Evolutionary conservation across 2,797 vertebrate genomes (phyloP), one percentile per base, ranked within the genome.

Genomic region (Sebastes aleutianus): DNA sequence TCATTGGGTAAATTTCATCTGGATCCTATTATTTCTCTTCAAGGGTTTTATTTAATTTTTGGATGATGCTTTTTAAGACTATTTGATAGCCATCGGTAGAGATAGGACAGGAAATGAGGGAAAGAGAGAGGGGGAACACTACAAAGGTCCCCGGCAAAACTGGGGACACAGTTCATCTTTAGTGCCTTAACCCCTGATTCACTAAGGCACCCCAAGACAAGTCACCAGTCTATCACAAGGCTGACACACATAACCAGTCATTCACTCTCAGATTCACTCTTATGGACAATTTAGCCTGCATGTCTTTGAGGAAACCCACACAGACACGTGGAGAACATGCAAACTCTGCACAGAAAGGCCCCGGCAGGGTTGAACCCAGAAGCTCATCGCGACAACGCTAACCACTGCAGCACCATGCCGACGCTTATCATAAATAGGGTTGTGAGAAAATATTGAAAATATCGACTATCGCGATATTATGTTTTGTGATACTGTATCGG

Each of bases 61-160:
- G 1, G 39, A 43, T 43, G 13, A 43, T 39, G 31, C 31, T 24
- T 65, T 65, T 43, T 39, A 29, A 29, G 29, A 29, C 62, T 24
- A 3, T 24, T 65, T 39, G 63, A 65, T 39, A 39, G 8, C 13
- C n/a, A 36, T 16, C 22, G 0, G 2, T 16, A 24, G 13, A 6
- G n/a, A 70, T 70, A 70, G 11, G 26, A 34, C n/a, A 69, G 68
- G 31, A 57, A 57, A 39, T 57, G 6, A 58, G 22, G 22, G 22
- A 26, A 58, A 39, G 22, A 22, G 31, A 34, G 31, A 43, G 22
- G 2, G 9, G 32, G 69, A 18, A 20, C 12, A 32, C n/a, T 70
- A 7, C 68, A 5, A 34, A 70, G 50, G 29, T 22, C 27, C 20
- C 20, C 0, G 5, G 20, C 67, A 12, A 24, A 32, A 34, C 67